Conservation (phyloP, 1,140 invertebrate genomes). For the Lepidurus arcticus region DNA sequence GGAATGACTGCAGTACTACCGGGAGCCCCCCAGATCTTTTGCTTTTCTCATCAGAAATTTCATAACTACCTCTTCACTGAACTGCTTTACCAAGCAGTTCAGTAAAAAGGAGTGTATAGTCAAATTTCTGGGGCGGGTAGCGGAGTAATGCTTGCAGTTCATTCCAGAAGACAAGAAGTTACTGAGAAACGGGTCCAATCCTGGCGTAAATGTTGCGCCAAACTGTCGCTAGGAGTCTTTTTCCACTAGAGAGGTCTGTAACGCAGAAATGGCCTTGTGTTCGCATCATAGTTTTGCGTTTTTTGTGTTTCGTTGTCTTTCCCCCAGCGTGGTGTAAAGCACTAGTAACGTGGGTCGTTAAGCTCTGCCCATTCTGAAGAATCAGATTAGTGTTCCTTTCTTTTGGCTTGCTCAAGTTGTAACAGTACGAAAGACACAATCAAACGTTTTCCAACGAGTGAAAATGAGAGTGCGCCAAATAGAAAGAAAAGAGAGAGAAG, state of each 20-base stretch:
- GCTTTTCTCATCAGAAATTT: too few species aligned
- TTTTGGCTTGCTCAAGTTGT: slow-evolving; percentile 30
- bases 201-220: background rate
- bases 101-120: too few species aligned
- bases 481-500: slow-evolving; percentile 32
- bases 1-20: slow-evolving; percentile 1
- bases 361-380: slow-evolving; percentile 27
- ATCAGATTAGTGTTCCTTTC: slow-evolving; percentile 29
- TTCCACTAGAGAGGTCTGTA: background rate
- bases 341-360: slow-evolving; percentile 26
- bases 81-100: too few species aligned
- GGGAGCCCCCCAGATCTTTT: too few species aligned
- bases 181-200: background rate
- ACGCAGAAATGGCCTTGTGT: slow-evolving; percentile 11
- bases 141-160: too few species aligned
- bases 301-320: background rate
- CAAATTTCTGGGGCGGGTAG: too few species aligned
- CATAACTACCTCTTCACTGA: too few species aligned
- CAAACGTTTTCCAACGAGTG: slow-evolving; percentile 34
- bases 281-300: background rate
- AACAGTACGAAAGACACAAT: slow-evolving; percentile 32
- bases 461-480: slow-evolving; percentile 35
- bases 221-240: background rate
- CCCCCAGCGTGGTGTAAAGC: slow-evolving; percentile 23
- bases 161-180: background rate